Base-by-base conservation (phyloP, 2,888 invertebrate species). In the Acrobasis consociella region DNA sequence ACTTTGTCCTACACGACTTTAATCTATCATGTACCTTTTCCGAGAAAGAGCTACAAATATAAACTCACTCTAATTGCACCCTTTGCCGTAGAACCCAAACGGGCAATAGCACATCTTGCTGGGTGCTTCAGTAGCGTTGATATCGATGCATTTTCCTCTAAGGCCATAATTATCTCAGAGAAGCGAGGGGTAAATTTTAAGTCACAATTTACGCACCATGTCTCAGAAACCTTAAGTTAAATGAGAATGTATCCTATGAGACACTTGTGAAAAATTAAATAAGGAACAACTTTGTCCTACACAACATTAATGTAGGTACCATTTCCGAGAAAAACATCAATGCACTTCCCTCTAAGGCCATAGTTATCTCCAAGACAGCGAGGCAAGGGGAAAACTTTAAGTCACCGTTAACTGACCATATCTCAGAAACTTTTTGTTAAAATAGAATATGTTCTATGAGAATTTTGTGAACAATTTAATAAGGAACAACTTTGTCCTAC, bases 331-430 rank as follows among this genome's bases (percentile, higher is more conserved):
- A 22, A 22, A 22, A 96, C 91, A 77, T 97, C 96, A 16, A 97
- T 90, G 81, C 99, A 99, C 75, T 95, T 95, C 58, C 99, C 99
- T 63, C 96, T 94, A 64, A 94, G 93, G 0, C 97, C 97, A 80
- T 99, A 99, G 82, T 99, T 94, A 83, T 98, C 96, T 59, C 98
- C n/a, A n/a, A n/a, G n/a, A n/a, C n/a, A 97, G 67, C 94, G 93
- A 86, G 96, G 22, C 3, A 3, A 11, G 42, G 42, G 10, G 11
- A 11, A 11, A 13, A 11, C 11, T 42, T 42, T 8, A 10, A 9
- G 11, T 42, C 42, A 42, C 3, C 42, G 3, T 42, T 42, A 11
- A 42, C 11, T 9, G 11, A 11, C 42, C 42, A 42, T 42, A 22
- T 22, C 22, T 22, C 22, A 22, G 22, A 22, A 22, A 22, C 22